Base-by-base conservation (phyloP, 1,140 invertebrate genomes). In the Bursaphelenchus mucronatus region DNA sequence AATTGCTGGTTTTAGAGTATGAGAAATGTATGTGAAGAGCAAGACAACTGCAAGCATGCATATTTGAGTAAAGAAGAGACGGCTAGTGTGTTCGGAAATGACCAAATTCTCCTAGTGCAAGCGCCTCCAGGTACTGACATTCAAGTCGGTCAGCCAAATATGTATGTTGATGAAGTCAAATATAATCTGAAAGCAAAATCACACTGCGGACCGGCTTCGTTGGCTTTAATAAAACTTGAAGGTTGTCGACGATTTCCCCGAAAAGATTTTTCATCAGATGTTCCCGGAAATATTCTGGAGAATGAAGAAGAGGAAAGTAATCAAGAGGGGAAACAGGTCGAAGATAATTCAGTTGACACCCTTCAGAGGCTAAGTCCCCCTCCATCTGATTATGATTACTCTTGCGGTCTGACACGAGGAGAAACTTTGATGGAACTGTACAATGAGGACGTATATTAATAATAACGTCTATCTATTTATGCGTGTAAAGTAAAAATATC, bases 1-100 rank as follows among this genome's bases (percentile, higher is more conserved):
- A 15, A 11, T 66, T 40, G 46, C 13, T 30, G 30, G 8, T 44
- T 43, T 64, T 47, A 69, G 69, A 71, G 70, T 39, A 70, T 69
- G 11, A n/a, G 67, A 21, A 73, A 73, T 58, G 62, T 73, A 21
- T 68, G 67, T 17, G 71, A 72, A 44, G 57, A 73, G 49, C 45
- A 65, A 15, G 71, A 73, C 15, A 73, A 73, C 50, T 70, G 49
- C 41, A 56, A 52, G 21, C 56, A 54, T 57, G 71, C 68, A 4
- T 72, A 68, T 62, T 51, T 61, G 5, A 61, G 45, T 5, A 17
- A 68, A 58, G 53, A 70, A 10, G 70, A 72, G 40, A 40, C 68
- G 17, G 9, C 61, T 21, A 47, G 55, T n/a, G 70, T 57, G 8
- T 70, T 70, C 53, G 11, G 39, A 13, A 55, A 69, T 19, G 52